A percentile compares a stretch with the other conserved stretches of the same genome.
Evolutionary conservation across 2,797 vertebrate genomes (phyloP).

Genomic region (Sebastes diaconus): DNA sequence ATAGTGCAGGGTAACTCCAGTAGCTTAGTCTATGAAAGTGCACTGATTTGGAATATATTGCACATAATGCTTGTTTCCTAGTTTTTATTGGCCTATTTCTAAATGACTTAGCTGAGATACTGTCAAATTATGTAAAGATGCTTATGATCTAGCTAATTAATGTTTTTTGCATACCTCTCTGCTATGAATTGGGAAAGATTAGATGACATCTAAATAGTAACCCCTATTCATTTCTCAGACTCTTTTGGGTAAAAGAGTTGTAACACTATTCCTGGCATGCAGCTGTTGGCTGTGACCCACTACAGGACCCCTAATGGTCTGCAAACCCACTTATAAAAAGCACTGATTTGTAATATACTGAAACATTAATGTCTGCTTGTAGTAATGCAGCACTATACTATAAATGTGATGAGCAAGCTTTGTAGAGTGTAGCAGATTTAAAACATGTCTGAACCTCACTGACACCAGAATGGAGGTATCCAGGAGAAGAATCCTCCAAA

Average conservation of each 20-base stretch:
- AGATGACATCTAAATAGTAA: not conserved
- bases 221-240: not conserved
- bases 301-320: not conserved
- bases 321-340: not conserved
- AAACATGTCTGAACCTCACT: slow-evolving; percentile 19
- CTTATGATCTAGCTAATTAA: not conserved
- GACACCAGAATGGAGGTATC: slow-evolving; percentile 79
- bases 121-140: not conserved
- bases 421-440: not conserved
- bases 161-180: not conserved
- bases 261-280: not conserved
- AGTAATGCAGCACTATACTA: not conserved
- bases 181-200: not conserved
- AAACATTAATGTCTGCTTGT: not conserved
- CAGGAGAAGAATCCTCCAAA: slow-evolving; percentile 68
- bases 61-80: not conserved
- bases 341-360: not conserved
- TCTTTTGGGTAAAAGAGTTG: not conserved
- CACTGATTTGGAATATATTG: too few species aligned
- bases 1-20: too few species aligned
- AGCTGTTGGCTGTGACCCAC: not conserved
- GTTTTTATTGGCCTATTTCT: not conserved
- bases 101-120: too few species aligned
- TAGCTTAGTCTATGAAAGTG: too few species aligned
- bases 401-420: not conserved